These are phyloP conservation scores for Periparus ater DNA, from an alignment of 2,797 vertebrate genomes.

Conservation along the genomic window DNA sequence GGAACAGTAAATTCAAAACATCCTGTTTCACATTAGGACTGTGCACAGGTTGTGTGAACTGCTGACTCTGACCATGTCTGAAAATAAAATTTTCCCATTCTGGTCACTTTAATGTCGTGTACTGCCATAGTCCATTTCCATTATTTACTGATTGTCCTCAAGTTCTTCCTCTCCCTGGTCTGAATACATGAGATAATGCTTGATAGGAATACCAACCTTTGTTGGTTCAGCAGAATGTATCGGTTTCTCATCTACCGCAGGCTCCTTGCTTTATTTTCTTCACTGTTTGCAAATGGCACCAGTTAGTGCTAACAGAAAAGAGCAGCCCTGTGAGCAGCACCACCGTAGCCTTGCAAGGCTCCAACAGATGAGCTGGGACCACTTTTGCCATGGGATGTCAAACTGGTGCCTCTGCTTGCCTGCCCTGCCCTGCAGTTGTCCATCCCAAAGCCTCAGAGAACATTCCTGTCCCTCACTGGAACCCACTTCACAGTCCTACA, in stretches of 20 bases:
- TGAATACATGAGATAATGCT: no score
- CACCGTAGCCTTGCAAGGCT: fast-evolving
- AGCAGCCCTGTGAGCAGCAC: background rate
- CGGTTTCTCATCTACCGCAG: background rate
- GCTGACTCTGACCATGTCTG: background rate
- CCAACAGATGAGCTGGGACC: background rate
- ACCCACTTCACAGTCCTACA: background rate
- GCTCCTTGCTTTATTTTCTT: background rate
- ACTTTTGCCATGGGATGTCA: background rate
- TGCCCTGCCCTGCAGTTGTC: background rate
- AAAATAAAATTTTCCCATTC: background rate
- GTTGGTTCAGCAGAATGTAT: background rate
- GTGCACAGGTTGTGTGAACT: background rate
- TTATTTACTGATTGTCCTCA: background rate
- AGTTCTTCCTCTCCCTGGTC: background rate
- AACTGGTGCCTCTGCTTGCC: background rate
- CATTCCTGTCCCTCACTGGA: background rate
- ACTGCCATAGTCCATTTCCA: background rate
- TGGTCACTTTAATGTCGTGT: background rate
- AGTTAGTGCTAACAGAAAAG: background rate
- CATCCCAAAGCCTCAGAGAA: background rate
- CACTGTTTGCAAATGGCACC: fast-evolving
- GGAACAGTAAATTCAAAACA: background rate
- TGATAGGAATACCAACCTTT: background rate
- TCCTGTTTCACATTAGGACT: background rate